Evolutionary conservation across 2,113 vertebrate genomes (phyloP).

Genomic region (Tragulus kanchil): DNA sequence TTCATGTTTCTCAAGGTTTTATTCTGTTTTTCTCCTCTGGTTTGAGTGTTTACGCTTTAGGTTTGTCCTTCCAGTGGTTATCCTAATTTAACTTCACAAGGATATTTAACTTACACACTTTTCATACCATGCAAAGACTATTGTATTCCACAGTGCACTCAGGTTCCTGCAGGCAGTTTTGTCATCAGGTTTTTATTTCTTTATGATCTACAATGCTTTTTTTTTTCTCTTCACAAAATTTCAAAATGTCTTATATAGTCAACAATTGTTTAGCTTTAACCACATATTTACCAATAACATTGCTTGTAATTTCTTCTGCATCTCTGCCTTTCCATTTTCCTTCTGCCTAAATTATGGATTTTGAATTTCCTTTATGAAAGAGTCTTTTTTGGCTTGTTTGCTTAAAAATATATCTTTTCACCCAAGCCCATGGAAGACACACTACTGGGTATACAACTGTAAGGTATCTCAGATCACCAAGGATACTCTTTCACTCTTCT

Average conservation of each 20-base stretch:
- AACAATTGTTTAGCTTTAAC: constrained; percentile 29
- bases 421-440: background rate
- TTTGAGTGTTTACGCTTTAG: background rate
- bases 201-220: background rate
- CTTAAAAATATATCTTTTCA: background rate
- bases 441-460: background rate
- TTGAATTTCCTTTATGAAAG: background rate
- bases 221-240: background rate
- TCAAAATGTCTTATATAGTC: background rate
- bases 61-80: background rate
- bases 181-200: background rate
- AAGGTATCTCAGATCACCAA: background rate
- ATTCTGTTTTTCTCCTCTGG: background rate
- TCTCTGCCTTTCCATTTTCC: background rate
- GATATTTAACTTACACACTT: background rate
- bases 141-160: background rate
- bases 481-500: background rate
- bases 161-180: background rate
- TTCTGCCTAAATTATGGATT: background rate
- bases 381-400: background rate
- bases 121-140: background rate
- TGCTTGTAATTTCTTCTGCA: background rate
- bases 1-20: background rate
- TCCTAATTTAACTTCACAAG: background rate
- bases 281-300: background rate